Conservation (phyloP, 1,140 invertebrate species). For the Chrysoperla carnea region DNA sequence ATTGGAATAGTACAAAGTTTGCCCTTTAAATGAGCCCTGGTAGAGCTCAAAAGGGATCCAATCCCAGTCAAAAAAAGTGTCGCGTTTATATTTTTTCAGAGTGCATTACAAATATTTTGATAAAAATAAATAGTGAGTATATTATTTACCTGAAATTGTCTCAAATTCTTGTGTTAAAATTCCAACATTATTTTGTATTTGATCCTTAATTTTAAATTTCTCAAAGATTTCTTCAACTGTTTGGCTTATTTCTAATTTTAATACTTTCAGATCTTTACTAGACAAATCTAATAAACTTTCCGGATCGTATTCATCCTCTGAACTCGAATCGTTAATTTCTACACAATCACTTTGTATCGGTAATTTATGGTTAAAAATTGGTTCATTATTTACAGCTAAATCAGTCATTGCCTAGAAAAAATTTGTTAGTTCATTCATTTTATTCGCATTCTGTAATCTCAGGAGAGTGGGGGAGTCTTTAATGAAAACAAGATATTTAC, state of each 20-base stretch:
- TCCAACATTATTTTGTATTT: slow-evolving; percentile 14
- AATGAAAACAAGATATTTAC: no score
- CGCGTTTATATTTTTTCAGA: no score
- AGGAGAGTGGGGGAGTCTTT: no score
- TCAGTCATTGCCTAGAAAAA: slow-evolving; percentile 20
- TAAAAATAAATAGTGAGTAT: not conserved
- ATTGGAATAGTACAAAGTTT: no score
- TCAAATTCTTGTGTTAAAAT: not conserved
- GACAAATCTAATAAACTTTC: slow-evolving; percentile 16
- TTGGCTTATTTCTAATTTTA: slow-evolving; percentile 13
- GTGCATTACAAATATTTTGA: not conserved
- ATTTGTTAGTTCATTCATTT: slow-evolving; percentile 2
- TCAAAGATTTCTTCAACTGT: slow-evolving; percentile 16
- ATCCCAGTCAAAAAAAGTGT: no score
- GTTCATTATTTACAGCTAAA: slow-evolving; percentile 19
- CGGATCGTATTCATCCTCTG: slow-evolving; percentile 21
- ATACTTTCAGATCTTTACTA: slow-evolving; percentile 16
- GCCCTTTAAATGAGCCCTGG: no score
- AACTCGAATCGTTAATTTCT: slow-evolving; percentile 34
- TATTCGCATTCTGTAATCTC: no score
- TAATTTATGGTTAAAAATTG: slow-evolving; percentile 26
- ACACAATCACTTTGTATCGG: slow-evolving; percentile 28
- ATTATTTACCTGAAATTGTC: not conserved
- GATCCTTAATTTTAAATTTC: slow-evolving; percentile 22
- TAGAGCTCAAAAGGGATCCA: no score